Percentiles rank a stretch among this genome's conserved stretches.
Evolutionary conservation across 2,888 invertebrate species (phyloP).

Genomic region (Erannis defoliaria): DNA sequence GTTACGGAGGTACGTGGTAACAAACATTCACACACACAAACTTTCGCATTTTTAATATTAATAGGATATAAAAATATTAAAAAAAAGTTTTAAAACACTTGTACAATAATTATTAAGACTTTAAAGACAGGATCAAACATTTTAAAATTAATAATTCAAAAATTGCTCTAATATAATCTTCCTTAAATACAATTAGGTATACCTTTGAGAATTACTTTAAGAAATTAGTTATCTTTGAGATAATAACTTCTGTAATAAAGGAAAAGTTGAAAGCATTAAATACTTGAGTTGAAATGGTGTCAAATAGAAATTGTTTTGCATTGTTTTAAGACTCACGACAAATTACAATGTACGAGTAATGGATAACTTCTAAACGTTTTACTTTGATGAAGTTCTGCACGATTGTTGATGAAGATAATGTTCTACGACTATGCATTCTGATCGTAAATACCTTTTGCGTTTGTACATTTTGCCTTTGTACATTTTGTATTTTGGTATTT

Average conservation of each 20-base stretch:
- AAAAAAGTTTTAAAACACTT: no score
- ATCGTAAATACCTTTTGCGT: no score
- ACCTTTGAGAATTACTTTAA: conserved; percentile 36
- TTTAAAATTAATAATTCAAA: background rate
- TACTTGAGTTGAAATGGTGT: conserved; percentile 10
- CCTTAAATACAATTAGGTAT: conserved; percentile 38
- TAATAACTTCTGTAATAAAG: conserved; percentile 24
- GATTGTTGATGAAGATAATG: background rate
- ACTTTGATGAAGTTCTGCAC: conserved; percentile 14
- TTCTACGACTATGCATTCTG: no score
- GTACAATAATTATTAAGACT: background rate
- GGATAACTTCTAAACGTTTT: conserved; percentile 25
- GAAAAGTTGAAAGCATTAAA: conserved; percentile 13
- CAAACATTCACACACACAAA: no score
- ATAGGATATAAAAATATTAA: no score
- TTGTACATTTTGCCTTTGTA: no score
- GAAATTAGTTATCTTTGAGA: conserved; percentile 18
- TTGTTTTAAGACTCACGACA: conserved; percentile 2
- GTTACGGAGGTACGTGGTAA: no score
- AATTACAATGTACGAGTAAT: background rate
- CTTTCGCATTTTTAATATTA: no score
- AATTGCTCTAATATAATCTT: conserved; percentile 2
- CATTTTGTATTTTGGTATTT: no score
- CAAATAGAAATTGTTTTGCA: conserved; percentile 18
- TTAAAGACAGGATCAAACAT: background rate